Percentiles rank a stretch among this genome's conserved stretches.
Conservation (phyloP, 2,113 vertebrate genomes). For the Sinocyclocheilus rhinocerous region DNA sequence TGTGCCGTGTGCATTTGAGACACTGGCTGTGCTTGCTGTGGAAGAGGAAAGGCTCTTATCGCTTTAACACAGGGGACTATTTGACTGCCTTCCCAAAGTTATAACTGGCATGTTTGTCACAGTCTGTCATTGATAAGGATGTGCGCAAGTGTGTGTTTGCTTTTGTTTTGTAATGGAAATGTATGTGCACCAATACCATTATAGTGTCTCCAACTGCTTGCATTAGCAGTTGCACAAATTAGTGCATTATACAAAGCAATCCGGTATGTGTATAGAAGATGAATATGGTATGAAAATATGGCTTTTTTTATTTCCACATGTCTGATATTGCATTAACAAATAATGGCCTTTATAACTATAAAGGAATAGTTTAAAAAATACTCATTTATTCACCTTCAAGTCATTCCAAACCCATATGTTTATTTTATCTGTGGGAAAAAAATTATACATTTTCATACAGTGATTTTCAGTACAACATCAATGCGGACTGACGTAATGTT, state of each 20-base stretch:
- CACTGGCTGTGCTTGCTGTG: slow-evolving; percentile 20
- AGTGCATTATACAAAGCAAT: not conserved
- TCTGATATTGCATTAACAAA: not conserved
- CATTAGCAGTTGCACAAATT: slow-evolving; percentile 28
- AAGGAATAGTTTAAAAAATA: not conserved
- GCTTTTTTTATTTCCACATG: not conserved
- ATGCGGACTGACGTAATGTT: no score
- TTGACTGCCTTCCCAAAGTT: slow-evolving; percentile 13
- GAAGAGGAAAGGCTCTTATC: slow-evolving; percentile 33
- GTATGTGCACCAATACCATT: slow-evolving; percentile 9
- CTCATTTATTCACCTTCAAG: no score
- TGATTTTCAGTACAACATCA: no score
- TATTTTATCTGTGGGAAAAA: no score
- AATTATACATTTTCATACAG: no score
- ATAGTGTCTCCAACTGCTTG: slow-evolving; percentile 23
- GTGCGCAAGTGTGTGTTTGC: slow-evolving; percentile 16
- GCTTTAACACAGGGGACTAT: not conserved
- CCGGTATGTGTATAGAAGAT: slow-evolving; percentile 1
- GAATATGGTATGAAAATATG: not conserved
- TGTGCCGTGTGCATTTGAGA: not conserved
- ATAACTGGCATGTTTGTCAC: slow-evolving; percentile 20
- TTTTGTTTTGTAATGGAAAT: slow-evolving; percentile 27
- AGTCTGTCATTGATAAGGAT: slow-evolving; percentile 20
- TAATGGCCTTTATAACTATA: not conserved
- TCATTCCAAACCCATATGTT: no score